These are phyloP conservation scores for Hemicrepidius hirtus DNA, from an alignment of 2,888 invertebrate species.

Conservation along the genomic window DNA sequence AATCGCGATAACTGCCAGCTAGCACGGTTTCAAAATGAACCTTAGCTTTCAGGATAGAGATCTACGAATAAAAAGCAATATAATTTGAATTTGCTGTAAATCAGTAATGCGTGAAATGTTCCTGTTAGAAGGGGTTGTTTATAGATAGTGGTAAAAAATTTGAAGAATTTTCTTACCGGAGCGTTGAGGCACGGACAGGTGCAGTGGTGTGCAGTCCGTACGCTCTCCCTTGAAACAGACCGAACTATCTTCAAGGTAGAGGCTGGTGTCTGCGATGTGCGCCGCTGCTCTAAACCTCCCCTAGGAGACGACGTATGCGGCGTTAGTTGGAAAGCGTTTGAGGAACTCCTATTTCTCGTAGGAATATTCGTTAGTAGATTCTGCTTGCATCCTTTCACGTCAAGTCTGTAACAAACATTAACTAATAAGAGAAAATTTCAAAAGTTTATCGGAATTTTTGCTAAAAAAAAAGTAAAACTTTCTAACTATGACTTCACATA, in stretches of 20 bases:
- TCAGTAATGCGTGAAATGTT: not conserved
- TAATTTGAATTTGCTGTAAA: not conserved
- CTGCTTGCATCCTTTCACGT: slow-evolving; percentile 72
- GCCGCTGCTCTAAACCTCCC: slow-evolving; percentile 80
- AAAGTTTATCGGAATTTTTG: no score
- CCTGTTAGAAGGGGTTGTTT: not conserved
- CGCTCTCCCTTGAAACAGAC: slow-evolving; percentile 89
- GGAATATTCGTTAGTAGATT: slow-evolving; percentile 70
- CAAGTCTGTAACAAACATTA: slow-evolving; percentile 65
- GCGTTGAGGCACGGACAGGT: slow-evolving; percentile 76
- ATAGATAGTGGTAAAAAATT: not conserved
- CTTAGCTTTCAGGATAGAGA: no score
- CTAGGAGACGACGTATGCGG: slow-evolving; percentile 78
- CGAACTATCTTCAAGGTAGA: slow-evolving; percentile 86
- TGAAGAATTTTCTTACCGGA: slow-evolving; percentile 67
- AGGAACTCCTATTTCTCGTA: slow-evolving; percentile 77
- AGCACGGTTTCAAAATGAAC: slow-evolving; percentile 2
- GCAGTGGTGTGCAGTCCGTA: slow-evolving; percentile 82
- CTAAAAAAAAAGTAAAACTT: no score
- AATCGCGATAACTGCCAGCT: slow-evolving; percentile 4
- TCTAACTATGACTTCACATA: no score
- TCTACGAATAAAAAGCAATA: not conserved
- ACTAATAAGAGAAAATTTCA: not conserved
- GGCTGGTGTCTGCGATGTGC: slow-evolving; percentile 87
- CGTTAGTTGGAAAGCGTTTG: slow-evolving; percentile 80